Evolutionary conservation across 1,140 invertebrate species (phyloP).

Genomic region (Drepana arcuata): DNA sequence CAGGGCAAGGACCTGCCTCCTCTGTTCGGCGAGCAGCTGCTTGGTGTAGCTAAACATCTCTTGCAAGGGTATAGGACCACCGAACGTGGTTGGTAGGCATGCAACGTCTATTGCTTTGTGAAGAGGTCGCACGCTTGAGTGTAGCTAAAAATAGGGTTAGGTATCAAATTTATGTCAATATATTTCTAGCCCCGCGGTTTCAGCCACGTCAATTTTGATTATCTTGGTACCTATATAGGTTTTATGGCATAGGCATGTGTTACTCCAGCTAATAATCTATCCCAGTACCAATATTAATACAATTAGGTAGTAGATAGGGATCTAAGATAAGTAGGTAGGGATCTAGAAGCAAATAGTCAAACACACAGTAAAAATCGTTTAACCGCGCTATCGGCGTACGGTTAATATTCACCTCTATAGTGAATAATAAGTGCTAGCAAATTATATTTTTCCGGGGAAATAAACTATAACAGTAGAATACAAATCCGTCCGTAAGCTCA

Average conservation of each 20-base stretch:
- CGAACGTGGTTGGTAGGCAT: conserved; percentile 84
- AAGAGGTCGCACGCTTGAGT: conserved; percentile 76
- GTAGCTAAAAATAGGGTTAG: conserved; percentile 64
- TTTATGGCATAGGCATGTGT: not conserved
- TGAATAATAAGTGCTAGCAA: no score
- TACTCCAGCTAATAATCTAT: no score
- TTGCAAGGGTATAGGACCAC: conserved; percentile 79
- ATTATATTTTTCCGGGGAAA: no score
- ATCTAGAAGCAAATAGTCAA: no score
- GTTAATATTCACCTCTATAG: no score
- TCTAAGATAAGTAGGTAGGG: not conserved
- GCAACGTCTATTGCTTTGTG: conserved; percentile 75
- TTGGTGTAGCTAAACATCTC: conserved; percentile 85
- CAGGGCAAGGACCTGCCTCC: conserved; percentile 75
- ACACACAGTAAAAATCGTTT: no score
- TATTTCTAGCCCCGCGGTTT: no score
- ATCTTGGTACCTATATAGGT: not conserved
- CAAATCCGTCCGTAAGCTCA: no score
- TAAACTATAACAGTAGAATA: no score
- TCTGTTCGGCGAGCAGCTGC: conserved; percentile 74
- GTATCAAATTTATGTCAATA: not conserved
- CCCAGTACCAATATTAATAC: no score
- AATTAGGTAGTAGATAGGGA: not conserved
- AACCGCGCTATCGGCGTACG: no score
- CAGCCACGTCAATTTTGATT: not conserved